These are phyloP conservation scores for Forbesichthys papilliferus DNA, from an alignment of 2,113 vertebrate genomes.

Conservation along the genomic window DNA sequence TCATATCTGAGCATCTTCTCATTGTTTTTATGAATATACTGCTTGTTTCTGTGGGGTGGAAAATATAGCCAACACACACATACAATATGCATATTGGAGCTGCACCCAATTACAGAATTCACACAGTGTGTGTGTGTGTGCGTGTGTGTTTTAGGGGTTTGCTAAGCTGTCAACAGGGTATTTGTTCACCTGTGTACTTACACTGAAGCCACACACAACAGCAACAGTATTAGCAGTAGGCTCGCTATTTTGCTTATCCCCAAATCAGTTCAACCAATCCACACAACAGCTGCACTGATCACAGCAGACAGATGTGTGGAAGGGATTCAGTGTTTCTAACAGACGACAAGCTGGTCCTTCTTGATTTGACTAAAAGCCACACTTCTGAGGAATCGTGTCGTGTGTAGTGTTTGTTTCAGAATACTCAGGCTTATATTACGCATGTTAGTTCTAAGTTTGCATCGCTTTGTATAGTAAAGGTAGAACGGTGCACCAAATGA, in stretches of 20 bases:
- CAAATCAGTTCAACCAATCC: conserved; percentile 34
- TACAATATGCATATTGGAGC: background rate
- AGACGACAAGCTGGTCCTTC: conserved; percentile 3
- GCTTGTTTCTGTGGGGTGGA: background rate
- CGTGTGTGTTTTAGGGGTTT: background rate
- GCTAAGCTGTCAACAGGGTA: background rate
- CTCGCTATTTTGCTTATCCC: conserved; percentile 20
- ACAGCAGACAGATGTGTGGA: conserved; percentile 26
- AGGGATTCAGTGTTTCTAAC: conserved; percentile 4
- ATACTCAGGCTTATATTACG: background rate
- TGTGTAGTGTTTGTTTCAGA: conserved; percentile 16
- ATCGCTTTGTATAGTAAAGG: background rate
- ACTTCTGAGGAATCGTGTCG: background rate
- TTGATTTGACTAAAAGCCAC: conserved; percentile 16
- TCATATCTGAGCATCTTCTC: no score
- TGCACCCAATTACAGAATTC: background rate
- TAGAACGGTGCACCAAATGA: background rate
- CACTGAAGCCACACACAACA: conserved; percentile 2
- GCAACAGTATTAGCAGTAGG: background rate
- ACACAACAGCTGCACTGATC: conserved; percentile 35
- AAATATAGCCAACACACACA: background rate
- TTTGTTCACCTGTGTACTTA: conserved; percentile 41
- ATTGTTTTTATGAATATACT: no score
- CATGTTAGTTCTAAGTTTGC: no score
- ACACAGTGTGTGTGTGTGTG: conserved; percentile 2